Evolutionary conservation across 2,888 invertebrate genomes (phyloP), one percentile per base, ranked within the genome.

Genomic region (Cheilosia grossa): DNA sequence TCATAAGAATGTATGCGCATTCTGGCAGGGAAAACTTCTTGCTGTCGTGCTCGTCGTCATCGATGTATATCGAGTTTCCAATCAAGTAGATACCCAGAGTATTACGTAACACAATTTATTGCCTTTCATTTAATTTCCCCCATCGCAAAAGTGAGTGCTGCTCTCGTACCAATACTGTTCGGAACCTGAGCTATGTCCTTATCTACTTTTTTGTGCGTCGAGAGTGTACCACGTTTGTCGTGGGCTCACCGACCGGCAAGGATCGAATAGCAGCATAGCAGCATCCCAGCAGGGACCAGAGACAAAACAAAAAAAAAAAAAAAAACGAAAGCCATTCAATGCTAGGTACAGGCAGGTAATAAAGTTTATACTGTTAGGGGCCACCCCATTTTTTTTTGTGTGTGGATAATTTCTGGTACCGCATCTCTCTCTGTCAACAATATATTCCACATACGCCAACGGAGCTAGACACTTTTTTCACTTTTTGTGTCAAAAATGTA

Each of bases 81-180:
- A 83, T 83, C 83, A 75, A 83, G 66, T 83, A 75, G 70, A 83
- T 83, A 80, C 75, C 74, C 64, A 27, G 64, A 80, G 80, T 83
- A 80, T 83, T 80, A 64, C 83, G 66, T 83, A 80, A 80, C 83
- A 80, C 51, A 83, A 83, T 83, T 83, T 83, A 83, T 83, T 83
- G 80, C 80, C 74, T 75, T 80, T 83, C 80, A 83, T 80, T 83
- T 80, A 83, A 83, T 83, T 83, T 70, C 59, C 59, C 27, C 58
- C 44, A 69, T 70, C 56, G 54, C 69, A 63, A 54, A 17, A 47
- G 30, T 27, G 44, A 74, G 30, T 15, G 30, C 70, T 70, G 5
- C 51, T 47, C 24, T 37, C 7, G 19, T 59, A 4, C 10, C 13
- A 27, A 77, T 15, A 73, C 30, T 47, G 51, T 53, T 80, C 61